These are phyloP conservation scores for Ectemnius continuus DNA, from an alignment of 2,888 invertebrate species.

Conservation along the genomic window DNA sequence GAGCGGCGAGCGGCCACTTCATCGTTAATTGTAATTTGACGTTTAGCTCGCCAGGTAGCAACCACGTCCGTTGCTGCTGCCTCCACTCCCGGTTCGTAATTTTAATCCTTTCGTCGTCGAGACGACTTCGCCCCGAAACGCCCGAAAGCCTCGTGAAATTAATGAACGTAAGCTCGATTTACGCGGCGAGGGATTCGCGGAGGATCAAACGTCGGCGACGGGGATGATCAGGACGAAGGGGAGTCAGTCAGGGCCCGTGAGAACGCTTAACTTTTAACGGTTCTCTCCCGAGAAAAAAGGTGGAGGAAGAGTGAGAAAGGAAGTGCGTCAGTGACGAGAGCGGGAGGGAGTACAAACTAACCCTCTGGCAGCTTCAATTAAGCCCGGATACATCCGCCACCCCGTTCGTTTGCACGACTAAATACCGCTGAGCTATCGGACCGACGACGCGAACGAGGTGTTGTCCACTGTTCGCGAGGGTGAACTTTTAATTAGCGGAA, in stretches of 20 bases:
- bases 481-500: conserved; percentile 55
- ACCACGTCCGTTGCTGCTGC: conserved; percentile 1
- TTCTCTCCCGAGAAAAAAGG: conserved; percentile 44
- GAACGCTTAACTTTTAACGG: conserved; percentile 64
- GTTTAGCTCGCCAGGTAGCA: conserved; percentile 61
- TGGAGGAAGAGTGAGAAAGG: not conserved
- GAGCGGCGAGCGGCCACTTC: conserved; percentile 61
- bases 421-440: conserved; percentile 47
- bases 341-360: conserved; percentile 48
- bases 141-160: conserved; percentile 67
- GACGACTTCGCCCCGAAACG: conserved; percentile 62
- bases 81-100: conserved; percentile 62
- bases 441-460: conserved; percentile 45
- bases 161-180: conserved; percentile 71
- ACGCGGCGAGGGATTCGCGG: conserved; percentile 51
- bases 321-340: not conserved
- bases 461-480: conserved; percentile 48
- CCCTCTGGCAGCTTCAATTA: conserved; percentile 58
- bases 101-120: conserved; percentile 68
- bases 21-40: conserved; percentile 75
- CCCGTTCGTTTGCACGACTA: conserved; percentile 43
- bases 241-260: conserved; percentile 46
- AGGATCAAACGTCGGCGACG: conserved; percentile 59
- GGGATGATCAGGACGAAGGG: conserved; percentile 46
- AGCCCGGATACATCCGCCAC: conserved; percentile 48